Percentiles rank a stretch among this genome's conserved stretches.
phyloP scores from a whole-genome alignment of 2,797 vertebrate genomes.

The Phylloscopus collybita region DNA sequence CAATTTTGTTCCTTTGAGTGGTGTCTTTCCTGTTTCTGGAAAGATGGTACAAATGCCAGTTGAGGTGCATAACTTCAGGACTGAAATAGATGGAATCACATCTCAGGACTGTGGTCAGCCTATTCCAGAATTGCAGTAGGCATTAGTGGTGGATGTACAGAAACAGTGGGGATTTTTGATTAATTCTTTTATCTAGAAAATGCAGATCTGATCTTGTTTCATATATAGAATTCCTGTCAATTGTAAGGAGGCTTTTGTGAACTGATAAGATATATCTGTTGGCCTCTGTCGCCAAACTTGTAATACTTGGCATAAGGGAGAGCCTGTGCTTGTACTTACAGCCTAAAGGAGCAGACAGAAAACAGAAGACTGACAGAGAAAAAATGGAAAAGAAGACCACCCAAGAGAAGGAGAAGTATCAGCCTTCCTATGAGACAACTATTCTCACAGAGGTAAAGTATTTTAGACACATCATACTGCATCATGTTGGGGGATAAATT shows the following conservation, averaged over 20 bases:
- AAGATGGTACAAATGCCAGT: not conserved
- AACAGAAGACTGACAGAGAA: conserved; percentile 94
- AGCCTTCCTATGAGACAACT: conserved; percentile 89
- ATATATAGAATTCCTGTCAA: not conserved
- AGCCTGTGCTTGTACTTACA: conserved; percentile 70
- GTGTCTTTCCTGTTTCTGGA: not conserved
- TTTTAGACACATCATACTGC: not conserved
- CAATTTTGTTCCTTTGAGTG: not conserved
- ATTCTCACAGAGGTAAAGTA: conserved; percentile 87
- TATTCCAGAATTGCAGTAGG: not conserved
- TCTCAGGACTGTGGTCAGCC: not conserved
- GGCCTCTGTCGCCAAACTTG: conserved; percentile 3
- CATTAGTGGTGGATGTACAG: not conserved
- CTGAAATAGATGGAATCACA: not conserved
- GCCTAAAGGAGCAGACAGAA: conserved; percentile 97
- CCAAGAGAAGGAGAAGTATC: conserved; percentile 94
- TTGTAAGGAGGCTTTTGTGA: conserved; percentile 23
- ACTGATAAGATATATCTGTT: not conserved
- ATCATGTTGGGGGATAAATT: not conserved
- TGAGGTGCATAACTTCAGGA: not conserved
- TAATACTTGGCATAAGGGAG: conserved; percentile 43
- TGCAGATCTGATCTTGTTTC: not conserved
- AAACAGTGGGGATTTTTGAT: not conserved
- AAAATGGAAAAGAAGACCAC: conserved; percentile 91
- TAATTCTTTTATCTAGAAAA: not conserved